Evolutionary conservation across 92 coral and sea anemone species (phyloP), one percentile per base, ranked within the genome.

Genomic region (Siderastrea siderea): DNA sequence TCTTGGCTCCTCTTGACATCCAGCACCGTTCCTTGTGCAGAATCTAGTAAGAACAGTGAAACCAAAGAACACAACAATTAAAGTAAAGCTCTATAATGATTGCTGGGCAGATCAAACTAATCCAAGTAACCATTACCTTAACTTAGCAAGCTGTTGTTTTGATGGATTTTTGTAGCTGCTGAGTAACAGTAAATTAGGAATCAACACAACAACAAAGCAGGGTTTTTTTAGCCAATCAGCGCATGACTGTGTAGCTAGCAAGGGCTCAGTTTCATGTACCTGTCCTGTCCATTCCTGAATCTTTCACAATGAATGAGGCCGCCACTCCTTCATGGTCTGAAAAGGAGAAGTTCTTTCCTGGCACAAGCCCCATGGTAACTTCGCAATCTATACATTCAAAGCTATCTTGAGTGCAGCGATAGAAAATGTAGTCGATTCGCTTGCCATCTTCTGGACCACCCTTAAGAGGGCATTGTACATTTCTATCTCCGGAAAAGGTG

Each of bases 241-340:
- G 38, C 38, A 26, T 26, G 38, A 26, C 38, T 26, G 38, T 26
- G 38, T 26, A 26, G 38, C 38, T 26, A 26, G 38, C 0, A 26
- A 26, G 38, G 57, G 57, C 57, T 5, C 57, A 53, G 6, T 53
- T 53, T 53, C 57, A 61, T 14, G 13, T 76, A 85, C 83, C 89
- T 66, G 74, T 64, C 14, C 48, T 57, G 48, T 60, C 64, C 6
- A 45, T 6, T 12, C 46, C 74, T 13, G 63, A 46, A 45, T 82
- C 82, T 5, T 58, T 89, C 59, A 91, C 80, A 11, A 47, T 82
- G 71, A 97, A 97, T 82, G 90, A 85, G 8, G 98, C 99, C 48
- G 80, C 79, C 47, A 96, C 96, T 45, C 96, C 99, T 75, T 94
- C 98, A 16, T 96, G 99, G 80, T 96, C 99, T 16, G 99, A 92